These are phyloP conservation scores for Hanleya hanleyi DNA, from an alignment of 2,888 invertebrate species.

Conservation along the genomic window DNA sequence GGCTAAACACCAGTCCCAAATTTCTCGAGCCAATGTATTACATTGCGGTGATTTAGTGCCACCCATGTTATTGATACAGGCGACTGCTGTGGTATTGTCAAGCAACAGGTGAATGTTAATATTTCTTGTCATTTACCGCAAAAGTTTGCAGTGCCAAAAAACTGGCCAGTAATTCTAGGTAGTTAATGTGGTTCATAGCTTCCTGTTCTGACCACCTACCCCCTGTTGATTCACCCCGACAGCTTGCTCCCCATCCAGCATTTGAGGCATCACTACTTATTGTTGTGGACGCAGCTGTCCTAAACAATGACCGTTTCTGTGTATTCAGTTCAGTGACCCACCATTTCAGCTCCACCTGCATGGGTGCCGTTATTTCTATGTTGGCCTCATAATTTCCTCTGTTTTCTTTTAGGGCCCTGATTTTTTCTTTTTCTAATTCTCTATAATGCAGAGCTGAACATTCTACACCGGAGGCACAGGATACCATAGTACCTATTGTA, in stretches of 20 bases:
- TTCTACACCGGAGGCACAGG: neutral
- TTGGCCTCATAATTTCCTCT: conserved; percentile 20
- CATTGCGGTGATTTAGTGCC: too few relatives aligned
- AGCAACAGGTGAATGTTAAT: conserved; percentile 12
- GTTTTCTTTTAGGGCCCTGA: conserved; percentile 19
- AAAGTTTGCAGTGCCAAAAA: neutral
- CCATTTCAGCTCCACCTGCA: conserved; percentile 17
- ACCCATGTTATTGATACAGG: too few relatives aligned
- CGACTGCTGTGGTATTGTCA: too few relatives aligned
- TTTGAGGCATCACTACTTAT: conserved; percentile 8
- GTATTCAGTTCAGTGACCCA: conserved; percentile 18
- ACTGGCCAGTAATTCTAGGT: conserved; percentile 4
- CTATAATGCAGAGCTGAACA: conserved; percentile 2
- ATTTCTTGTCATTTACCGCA: neutral
- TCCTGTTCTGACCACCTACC: neutral
- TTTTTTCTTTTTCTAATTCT: too few relatives aligned
- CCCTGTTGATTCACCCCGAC: neutral
- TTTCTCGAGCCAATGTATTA: too few relatives aligned
- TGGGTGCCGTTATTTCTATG: neutral
- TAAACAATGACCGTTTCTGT: neutral
- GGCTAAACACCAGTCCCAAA: too few relatives aligned
- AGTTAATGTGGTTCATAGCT: neutral
- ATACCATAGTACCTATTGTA: conserved; percentile 7
- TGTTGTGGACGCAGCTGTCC: neutral
- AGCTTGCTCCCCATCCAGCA: conserved; percentile 11